Evolutionary conservation across 2,113 vertebrate genomes (phyloP).

Genomic region (Psilopsiagon aymara): DNA sequence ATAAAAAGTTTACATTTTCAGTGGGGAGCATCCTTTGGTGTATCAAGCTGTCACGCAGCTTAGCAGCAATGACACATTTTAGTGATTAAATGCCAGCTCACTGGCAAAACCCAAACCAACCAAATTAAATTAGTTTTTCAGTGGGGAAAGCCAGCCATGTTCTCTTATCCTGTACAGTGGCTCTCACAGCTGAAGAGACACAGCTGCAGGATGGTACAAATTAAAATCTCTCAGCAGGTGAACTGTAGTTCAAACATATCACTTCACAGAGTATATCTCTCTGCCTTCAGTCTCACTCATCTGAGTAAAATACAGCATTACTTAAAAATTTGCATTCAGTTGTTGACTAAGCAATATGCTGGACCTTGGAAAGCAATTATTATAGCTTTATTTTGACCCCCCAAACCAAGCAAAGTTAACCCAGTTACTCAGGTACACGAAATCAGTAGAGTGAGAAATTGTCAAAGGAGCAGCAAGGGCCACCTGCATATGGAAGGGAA

Average conservation of each 20-base stretch:
- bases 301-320: background rate
- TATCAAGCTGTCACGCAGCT: conserved; percentile 19
- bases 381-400: background rate
- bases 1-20: conserved; percentile 38
- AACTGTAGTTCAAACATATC: background rate
- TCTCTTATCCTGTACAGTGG: background rate
- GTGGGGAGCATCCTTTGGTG: background rate
- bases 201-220: background rate
- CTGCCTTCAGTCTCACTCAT: background rate
- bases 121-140: conserved; percentile 21
- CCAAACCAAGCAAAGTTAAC: background rate
- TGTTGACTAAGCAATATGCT: background rate
- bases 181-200: background rate
- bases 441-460: background rate
- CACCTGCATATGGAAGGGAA: background rate
- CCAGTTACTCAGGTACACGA: background rate
- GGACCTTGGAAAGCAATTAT: background rate
- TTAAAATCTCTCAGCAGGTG: conserved; percentile 4
- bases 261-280: background rate
- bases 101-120: background rate
- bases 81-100: conserved; percentile 24
- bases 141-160: background rate
- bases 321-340: background rate
- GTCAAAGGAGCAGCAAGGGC: background rate
- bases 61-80: conserved; percentile 22